phyloP scores from a whole-genome alignment of 2,797 vertebrate species.

The Sciurus vulgaris region DNA sequence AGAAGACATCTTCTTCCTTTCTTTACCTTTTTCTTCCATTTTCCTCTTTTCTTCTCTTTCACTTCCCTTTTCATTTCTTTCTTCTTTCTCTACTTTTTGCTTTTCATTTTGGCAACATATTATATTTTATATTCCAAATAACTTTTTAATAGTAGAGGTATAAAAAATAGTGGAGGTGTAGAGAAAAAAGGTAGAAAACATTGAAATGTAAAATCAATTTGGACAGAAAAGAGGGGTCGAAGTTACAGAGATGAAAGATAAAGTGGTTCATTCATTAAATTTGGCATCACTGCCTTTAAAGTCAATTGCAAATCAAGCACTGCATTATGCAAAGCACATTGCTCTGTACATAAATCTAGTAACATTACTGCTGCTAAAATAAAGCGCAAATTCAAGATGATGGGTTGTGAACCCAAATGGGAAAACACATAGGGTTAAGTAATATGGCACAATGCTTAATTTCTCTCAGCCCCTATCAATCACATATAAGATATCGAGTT shows the following conservation, averaged over 20 bases:
- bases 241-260: slow-evolving; percentile 35
- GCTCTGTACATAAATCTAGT: slow-evolving; percentile 39
- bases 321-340: slow-evolving; percentile 41
- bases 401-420: neutral
- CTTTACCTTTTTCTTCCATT: neutral
- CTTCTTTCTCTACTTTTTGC: neutral
- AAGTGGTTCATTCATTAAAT: slow-evolving; percentile 57
- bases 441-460: neutral
- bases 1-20: neutral
- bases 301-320: slow-evolving; percentile 57
- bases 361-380: neutral
- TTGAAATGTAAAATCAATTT: slow-evolving; percentile 49
- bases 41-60: neutral
- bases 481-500: neutral
- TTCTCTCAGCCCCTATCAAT: neutral
- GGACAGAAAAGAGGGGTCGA: neutral
- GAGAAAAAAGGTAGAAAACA: slow-evolving; percentile 26
- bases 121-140: neutral
- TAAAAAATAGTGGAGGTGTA: neutral
- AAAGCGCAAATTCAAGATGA: slow-evolving; percentile 40
- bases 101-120: neutral
- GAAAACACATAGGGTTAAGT: slow-evolving; percentile 13
- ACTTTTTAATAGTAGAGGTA: neutral
- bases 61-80: neutral
- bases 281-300: slow-evolving; percentile 33